These are phyloP conservation scores for Colinus virginianus DNA, from an alignment of 2,113 vertebrate genomes.

Conservation along the genomic window DNA sequence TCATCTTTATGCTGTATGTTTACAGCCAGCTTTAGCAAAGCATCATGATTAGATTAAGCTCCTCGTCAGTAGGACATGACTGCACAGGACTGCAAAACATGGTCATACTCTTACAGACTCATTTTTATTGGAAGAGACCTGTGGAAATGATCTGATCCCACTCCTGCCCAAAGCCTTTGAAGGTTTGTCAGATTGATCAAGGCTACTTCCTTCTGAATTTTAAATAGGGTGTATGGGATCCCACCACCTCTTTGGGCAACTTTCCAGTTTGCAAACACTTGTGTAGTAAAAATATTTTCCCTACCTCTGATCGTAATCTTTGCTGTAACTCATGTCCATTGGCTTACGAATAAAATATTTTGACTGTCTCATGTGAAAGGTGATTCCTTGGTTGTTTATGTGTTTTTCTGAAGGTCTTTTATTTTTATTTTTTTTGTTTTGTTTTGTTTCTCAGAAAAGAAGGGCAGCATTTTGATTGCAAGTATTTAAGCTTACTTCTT, in stretches of 20 bases:
- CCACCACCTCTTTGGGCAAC: not conserved
- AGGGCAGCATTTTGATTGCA: rapidly evolving
- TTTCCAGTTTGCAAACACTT: rapidly evolving
- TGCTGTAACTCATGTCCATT: not conserved
- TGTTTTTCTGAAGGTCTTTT: not conserved
- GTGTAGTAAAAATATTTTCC: not conserved
- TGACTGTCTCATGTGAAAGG: rapidly evolving
- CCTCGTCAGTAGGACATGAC: not conserved
- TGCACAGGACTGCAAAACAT: not conserved
- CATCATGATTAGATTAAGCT: not conserved
- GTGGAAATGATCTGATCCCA: not conserved
- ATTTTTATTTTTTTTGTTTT: no score
- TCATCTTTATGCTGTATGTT: not conserved
- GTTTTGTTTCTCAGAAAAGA: not conserved
- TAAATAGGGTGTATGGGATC: not conserved
- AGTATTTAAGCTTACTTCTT: not conserved
- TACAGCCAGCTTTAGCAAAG: not conserved
- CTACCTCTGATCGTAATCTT: not conserved
- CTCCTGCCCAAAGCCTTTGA: not conserved
- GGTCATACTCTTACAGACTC: not conserved
- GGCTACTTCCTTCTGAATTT: not conserved
- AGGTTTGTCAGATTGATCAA: not conserved
- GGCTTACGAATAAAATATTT: not conserved
- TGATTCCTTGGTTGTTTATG: not conserved
- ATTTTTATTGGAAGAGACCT: not conserved